Conservation (phyloP, 37 sponge, comb jelly and placozoan genomes). For the Eunapius fragilis region DNA sequence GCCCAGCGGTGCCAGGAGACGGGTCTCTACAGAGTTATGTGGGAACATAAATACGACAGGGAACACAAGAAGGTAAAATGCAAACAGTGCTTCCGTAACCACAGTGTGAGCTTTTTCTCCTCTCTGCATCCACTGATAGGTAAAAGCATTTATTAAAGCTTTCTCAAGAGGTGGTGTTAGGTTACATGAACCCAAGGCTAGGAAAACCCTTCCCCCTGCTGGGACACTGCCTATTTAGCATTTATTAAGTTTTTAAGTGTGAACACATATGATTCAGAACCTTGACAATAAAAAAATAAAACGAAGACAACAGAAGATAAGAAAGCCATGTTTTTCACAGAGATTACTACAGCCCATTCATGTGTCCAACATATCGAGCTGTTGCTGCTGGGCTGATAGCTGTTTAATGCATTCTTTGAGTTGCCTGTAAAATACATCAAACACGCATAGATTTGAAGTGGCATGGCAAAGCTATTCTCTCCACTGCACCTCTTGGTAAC, state of each 20-base stretch:
- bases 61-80: constrained; percentile 48
- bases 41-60: constrained; percentile 66
- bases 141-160: constrained; percentile 25
- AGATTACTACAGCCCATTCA: too few relatives aligned
- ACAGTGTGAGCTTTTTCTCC: too few relatives aligned
- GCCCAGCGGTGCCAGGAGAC: constrained; percentile 64
- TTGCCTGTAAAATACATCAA: background rate
- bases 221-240: constrained; percentile 42
- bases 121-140: too few relatives aligned
- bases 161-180: constrained; percentile 57
- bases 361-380: too few relatives aligned
- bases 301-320: too few relatives aligned
- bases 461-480: too few relatives aligned
- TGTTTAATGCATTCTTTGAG: too few relatives aligned
- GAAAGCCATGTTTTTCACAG: too few relatives aligned
- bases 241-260: background rate
- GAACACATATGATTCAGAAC: background rate
- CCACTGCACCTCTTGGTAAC: constrained; percentile 3
- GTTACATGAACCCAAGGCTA: constrained; percentile 74
- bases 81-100: too few relatives aligned
- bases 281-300: background rate
- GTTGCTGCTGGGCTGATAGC: too few relatives aligned
- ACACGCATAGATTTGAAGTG: background rate
- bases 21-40: constrained; percentile 79
- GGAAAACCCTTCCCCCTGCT: constrained; percentile 34